Conservation (phyloP, 2,797 vertebrate species). For the Dicrostonyx torquatus region DNA sequence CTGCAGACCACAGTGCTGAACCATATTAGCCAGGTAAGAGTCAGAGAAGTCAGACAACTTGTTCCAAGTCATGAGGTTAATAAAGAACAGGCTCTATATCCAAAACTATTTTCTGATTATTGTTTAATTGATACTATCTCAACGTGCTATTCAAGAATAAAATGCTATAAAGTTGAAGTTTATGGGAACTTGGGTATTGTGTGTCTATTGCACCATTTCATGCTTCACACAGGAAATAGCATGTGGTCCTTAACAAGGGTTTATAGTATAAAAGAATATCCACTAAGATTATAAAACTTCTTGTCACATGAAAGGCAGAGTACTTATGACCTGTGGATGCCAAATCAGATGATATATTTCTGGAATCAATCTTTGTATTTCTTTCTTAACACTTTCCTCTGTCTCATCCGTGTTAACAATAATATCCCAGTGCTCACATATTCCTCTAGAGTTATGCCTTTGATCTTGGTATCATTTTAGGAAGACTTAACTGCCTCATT, state of each 20-base stretch:
- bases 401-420: not conserved
- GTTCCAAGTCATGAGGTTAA: not conserved
- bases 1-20: not conserved
- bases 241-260: not conserved
- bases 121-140: not conserved
- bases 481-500: not conserved
- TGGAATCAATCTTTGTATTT: not conserved
- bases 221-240: not conserved
- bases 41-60: constrained; percentile 7
- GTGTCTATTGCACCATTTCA: not conserved
- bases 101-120: not conserved
- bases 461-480: not conserved
- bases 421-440: not conserved
- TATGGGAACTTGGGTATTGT: not conserved
- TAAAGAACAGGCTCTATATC: not conserved
- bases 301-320: not conserved
- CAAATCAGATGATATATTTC: not conserved
- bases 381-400: not conserved
- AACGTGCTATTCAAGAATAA: constrained; percentile 1
- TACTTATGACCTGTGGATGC: not conserved
- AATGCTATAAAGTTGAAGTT: not conserved
- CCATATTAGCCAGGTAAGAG: constrained; percentile 25
- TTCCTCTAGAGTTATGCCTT: not conserved
- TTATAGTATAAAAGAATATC: not conserved
- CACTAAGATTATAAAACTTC: not conserved